Percentiles rank a stretch among this genome's conserved stretches.
Conservation (phyloP, 2,888 invertebrate genomes). For the Lacanobia oleracea region DNA sequence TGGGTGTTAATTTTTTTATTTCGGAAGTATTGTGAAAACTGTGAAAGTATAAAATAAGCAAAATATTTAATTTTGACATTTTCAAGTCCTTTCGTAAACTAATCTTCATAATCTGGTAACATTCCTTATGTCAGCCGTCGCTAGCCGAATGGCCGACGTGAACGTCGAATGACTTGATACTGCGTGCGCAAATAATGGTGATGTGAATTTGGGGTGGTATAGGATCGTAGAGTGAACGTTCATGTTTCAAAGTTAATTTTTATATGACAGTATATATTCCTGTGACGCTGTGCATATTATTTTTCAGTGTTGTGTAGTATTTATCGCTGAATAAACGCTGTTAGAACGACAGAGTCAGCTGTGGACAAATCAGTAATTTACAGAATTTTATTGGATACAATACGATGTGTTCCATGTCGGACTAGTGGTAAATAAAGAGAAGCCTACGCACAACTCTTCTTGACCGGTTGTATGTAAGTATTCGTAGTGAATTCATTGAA, state of each 20-base stretch:
- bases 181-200: slow-evolving; percentile 78
- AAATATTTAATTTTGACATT: slow-evolving; percentile 17
- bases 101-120: slow-evolving; percentile 51
- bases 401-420: slow-evolving; percentile 78
- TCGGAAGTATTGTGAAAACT: too few relatives aligned
- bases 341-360: slow-evolving; percentile 69
- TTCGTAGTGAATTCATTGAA: slow-evolving; percentile 30
- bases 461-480: slow-evolving; percentile 61
- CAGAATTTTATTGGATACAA: slow-evolving; percentile 75
- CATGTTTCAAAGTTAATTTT: slow-evolving; percentile 56
- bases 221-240: slow-evolving; percentile 58
- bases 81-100: not conserved
- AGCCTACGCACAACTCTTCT: slow-evolving; percentile 58
- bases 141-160: slow-evolving; percentile 68
- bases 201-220: slow-evolving; percentile 71
- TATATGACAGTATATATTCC: slow-evolving; percentile 54
- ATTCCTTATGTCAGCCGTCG: slow-evolving; percentile 64
- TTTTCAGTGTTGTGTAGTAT: slow-evolving; percentile 68
- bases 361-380: slow-evolving; percentile 74
- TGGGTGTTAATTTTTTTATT: not conserved
- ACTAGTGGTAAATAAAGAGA: slow-evolving; percentile 76
- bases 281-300: slow-evolving; percentile 68
- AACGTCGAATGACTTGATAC: slow-evolving; percentile 62
- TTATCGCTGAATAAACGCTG: slow-evolving; percentile 61
- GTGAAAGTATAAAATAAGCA: too few relatives aligned